Base-by-base conservation (phyloP, 1,140 invertebrate genomes). In the Ips nitidus region DNA sequence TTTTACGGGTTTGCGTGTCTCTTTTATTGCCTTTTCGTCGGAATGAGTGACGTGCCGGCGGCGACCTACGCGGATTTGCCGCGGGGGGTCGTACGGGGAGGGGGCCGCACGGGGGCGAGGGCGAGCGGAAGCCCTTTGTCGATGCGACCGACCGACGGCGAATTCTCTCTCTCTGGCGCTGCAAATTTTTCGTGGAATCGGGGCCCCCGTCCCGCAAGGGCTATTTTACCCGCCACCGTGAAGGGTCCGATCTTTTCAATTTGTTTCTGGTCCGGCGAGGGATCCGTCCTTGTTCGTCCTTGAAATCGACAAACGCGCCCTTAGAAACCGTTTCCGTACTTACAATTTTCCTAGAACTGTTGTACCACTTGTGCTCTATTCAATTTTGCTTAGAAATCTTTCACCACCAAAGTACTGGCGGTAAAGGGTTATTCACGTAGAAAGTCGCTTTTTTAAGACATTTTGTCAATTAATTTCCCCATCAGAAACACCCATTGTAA, bases 1-100 rank as follows among this genome's bases (percentile, higher is more conserved):
- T 68, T 68, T 60, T 66, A 66, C 43, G 65, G 63, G 55, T 67
- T 67, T 59, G 55, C 65, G 41, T 58, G 56, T 59, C 55, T 59
- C 55, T 52, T 67, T 67, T 67, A 67, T 67, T 58, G 65, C 55
- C 42, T 67, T 59, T 52, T 58, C 56, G 39, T 59, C 65, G 42
- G 53, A 67, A 59, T 67, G 65, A 67, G 55, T 58, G 65, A 50
- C 65, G 63, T 40, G 52, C 56, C 56, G 56, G 47, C 55, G 65
- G 40, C 53, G 65, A 40, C 45, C 65, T 58, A 59, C 65, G 55
- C 65, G 65, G 65, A 67, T 67, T 67, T 59, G 38, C 65, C 53
- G 45, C 65, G 45, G 55, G 65, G 65, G 56, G 65, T 59, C 41
- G 53, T 38, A 4, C n/a, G 52, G 53, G 45, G 45, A 2, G 40